Conservation (phyloP, 2,888 invertebrate genomes). For the Ceratothoa steindachneri region DNA sequence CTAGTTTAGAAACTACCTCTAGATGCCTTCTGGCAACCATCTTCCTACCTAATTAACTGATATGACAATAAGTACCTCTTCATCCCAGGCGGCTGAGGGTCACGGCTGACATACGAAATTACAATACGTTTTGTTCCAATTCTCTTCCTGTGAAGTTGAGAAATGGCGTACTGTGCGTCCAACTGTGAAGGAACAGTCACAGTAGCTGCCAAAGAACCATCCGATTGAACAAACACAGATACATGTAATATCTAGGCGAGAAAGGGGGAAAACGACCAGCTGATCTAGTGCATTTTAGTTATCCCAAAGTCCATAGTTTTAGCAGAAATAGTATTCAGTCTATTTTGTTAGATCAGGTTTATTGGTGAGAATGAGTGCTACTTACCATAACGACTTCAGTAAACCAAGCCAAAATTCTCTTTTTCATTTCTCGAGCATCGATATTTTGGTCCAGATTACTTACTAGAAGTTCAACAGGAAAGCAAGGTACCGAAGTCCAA, state of each 20-base stretch:
- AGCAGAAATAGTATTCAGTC: too few relatives aligned
- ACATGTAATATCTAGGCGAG: conserved; percentile 59
- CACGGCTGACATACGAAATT: conserved; percentile 60
- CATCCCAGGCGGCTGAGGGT: conserved; percentile 50
- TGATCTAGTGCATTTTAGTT: too few relatives aligned
- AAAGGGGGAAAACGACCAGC: conserved; percentile 6
- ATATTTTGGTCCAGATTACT: conserved; percentile 69
- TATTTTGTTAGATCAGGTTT: neutral
- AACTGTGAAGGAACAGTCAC: conserved; percentile 67
- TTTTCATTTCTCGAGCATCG: conserved; percentile 64
- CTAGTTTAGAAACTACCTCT: too few relatives aligned
- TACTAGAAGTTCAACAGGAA: conserved; percentile 61
- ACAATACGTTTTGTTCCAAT: conserved; percentile 75
- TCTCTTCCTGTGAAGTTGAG: conserved; percentile 75
- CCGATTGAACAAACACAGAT: conserved; percentile 62
- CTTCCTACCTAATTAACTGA: too few relatives aligned
- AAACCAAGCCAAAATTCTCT: conserved; percentile 62
- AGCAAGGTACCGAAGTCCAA: neutral
- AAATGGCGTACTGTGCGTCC: conserved; percentile 63
- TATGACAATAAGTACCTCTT: conserved; percentile 31
- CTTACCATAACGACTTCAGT: conserved; percentile 64
- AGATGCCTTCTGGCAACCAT: too few relatives aligned
- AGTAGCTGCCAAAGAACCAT: conserved; percentile 66
- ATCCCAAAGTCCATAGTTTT: too few relatives aligned
- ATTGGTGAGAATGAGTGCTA: conserved; percentile 5